Evolutionary conservation across 1,140 invertebrate genomes (phyloP).

Genomic region (Scaptomyza hsui): DNA sequence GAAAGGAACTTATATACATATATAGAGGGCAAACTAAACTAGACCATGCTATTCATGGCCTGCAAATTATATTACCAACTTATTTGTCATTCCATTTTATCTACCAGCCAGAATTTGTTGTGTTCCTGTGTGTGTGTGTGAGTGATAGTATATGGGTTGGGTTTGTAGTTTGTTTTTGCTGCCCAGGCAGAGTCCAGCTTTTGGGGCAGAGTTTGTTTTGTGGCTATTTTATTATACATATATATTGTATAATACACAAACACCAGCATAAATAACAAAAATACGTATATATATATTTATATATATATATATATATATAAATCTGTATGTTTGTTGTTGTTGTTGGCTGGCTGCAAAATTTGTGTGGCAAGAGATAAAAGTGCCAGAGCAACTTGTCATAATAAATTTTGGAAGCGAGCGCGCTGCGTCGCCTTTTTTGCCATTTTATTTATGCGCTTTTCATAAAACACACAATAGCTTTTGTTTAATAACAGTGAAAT

Average conservation of each 20-base stretch:
- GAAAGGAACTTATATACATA: not conserved
- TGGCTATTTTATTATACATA: constrained; percentile 67
- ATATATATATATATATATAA: constrained; percentile 24
- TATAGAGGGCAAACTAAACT: not conserved
- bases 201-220: constrained; percentile 72
- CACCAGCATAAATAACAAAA: constrained; percentile 58
- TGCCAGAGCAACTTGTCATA: constrained; percentile 83
- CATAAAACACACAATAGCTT: constrained; percentile 82
- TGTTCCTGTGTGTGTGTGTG: constrained; percentile 14
- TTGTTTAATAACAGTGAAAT: constrained; percentile 80
- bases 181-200: constrained; percentile 44
- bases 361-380: constrained; percentile 79
- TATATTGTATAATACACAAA: constrained; percentile 71
- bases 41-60: constrained; percentile 22
- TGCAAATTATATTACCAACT: constrained; percentile 59
- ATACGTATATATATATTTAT: constrained; percentile 29
- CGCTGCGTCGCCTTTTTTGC: constrained; percentile 69
- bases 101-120: constrained; percentile 44
- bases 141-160: constrained; percentile 19
- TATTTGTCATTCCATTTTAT: constrained; percentile 66
- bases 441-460: constrained; percentile 79
- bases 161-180: constrained; percentile 60
- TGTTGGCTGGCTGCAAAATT: constrained; percentile 55
- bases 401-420: constrained; percentile 69
- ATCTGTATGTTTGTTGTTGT: constrained; percentile 22